Evolutionary conservation across 2,888 invertebrate genomes (phyloP).

Genomic region (Loripinus fragilis): DNA sequence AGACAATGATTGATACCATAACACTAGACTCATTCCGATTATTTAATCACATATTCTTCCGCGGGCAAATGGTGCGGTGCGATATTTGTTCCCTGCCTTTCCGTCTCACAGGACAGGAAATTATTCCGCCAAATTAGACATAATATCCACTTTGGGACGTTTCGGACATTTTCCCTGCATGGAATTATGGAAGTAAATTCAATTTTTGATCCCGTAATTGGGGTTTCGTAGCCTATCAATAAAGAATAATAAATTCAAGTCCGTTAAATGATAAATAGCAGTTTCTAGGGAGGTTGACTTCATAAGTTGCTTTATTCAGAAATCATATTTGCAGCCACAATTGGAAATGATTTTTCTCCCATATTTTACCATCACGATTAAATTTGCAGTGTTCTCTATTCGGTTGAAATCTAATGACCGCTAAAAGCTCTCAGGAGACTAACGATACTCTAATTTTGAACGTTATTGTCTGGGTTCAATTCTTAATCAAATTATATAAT

Average conservation of each 20-base stretch:
- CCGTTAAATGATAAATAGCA: constrained; percentile 61
- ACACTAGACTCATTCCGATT: constrained; percentile 55
- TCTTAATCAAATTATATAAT: background rate
- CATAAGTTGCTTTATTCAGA: constrained; percentile 53
- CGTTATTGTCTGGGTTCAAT: too few relatives aligned
- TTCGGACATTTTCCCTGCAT: constrained; percentile 63
- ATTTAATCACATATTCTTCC: constrained; percentile 61
- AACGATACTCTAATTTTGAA: background rate
- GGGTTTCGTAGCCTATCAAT: constrained; percentile 63
- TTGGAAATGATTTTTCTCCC: constrained; percentile 14
- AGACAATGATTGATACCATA: constrained; percentile 59
- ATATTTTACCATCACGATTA: background rate
- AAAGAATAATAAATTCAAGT: constrained; percentile 63
- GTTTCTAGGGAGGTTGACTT: constrained; percentile 53
- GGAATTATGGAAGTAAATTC: constrained; percentile 60
- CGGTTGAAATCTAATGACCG: background rate
- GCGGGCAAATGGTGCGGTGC: constrained; percentile 40
- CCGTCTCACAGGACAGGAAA: constrained; percentile 42
- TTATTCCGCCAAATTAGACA: constrained; percentile 60
- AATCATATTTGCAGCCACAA: constrained; percentile 19
- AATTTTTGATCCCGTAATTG: constrained; percentile 62
- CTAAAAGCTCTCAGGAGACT: background rate
- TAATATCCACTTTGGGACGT: constrained; percentile 63
- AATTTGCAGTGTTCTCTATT: background rate
- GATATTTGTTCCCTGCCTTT: constrained; percentile 39